Conservation (phyloP, 1,140 invertebrate genomes). For the Himalopsyche phryganea region DNA sequence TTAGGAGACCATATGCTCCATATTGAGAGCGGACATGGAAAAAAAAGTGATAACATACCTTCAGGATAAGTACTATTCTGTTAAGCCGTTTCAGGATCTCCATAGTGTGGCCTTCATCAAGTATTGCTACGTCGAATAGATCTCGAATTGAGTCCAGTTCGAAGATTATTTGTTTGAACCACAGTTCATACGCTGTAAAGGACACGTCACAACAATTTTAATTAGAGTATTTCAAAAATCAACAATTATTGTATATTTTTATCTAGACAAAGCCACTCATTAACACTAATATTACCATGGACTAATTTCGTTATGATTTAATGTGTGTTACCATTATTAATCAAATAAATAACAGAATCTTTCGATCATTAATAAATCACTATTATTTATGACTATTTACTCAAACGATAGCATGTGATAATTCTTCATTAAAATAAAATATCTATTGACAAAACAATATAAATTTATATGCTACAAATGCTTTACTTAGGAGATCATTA, state of each 20-base stretch:
- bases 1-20: no score
- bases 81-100: constrained; percentile 90
- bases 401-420: no score
- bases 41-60: no score
- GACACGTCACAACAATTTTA: not conserved
- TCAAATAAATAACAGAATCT: not conserved
- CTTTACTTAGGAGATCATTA: no score
- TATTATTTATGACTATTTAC: no score
- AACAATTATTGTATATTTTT: no score
- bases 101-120: constrained; percentile 90
- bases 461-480: no score
- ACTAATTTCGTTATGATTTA: not conserved
- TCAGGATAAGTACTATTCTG: constrained; percentile 89
- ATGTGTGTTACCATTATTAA: not conserved
- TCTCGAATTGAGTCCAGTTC: constrained; percentile 90
- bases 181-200: constrained; percentile 94
- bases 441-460: no score
- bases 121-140: constrained; percentile 71
- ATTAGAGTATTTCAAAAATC: not conserved
- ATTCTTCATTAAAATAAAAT: no score
- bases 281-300: no score
- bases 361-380: not conserved
- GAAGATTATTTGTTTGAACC: constrained; percentile 99
- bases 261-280: no score
- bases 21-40: no score